These are phyloP conservation scores for Felis chaus DNA, from an alignment of 2,113 vertebrate genomes.

Conservation along the genomic window DNA sequence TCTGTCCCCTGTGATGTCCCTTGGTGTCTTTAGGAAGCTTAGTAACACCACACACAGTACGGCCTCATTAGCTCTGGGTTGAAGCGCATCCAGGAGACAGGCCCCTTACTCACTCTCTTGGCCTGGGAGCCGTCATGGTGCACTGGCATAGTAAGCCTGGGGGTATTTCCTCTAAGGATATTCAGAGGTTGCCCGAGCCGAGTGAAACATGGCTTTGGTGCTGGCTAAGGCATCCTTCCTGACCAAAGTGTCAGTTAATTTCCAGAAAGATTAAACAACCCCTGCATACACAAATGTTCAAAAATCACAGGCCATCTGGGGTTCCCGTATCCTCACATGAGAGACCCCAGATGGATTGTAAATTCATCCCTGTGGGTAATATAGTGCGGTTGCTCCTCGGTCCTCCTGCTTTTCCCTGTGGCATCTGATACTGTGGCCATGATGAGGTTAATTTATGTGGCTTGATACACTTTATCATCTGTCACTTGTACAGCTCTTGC, in stretches of 20 bases:
- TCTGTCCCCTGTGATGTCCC: background rate
- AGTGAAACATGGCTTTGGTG: conserved; percentile 44
- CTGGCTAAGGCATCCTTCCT: conserved; percentile 54
- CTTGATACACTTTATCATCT: conserved; percentile 79
- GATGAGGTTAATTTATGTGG: conserved; percentile 82
- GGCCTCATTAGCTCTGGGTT: conserved; percentile 44
- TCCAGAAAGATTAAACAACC: conserved; percentile 69
- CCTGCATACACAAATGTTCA: conserved; percentile 62
- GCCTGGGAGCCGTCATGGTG: background rate
- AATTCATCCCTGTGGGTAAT: conserved; percentile 71
- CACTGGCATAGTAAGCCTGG: background rate
- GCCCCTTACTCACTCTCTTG: background rate
- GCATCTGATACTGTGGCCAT: conserved; percentile 72
- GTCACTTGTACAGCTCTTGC: conserved; percentile 77
- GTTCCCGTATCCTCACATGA: conserved; percentile 48
- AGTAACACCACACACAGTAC: background rate
- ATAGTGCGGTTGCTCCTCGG: conserved; percentile 34
- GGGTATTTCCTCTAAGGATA: conserved; percentile 38
- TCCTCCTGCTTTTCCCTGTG: conserved; percentile 61
- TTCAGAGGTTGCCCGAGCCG: background rate
- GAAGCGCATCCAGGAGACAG: conserved; percentile 11
- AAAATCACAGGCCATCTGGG: conserved; percentile 75
- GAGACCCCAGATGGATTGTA: conserved; percentile 75
- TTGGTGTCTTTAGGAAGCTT: background rate
- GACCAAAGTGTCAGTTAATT: conserved; percentile 69